Evolutionary conservation across 2,113 vertebrate species (phyloP).

Genomic region (Xerus inauris): DNA sequence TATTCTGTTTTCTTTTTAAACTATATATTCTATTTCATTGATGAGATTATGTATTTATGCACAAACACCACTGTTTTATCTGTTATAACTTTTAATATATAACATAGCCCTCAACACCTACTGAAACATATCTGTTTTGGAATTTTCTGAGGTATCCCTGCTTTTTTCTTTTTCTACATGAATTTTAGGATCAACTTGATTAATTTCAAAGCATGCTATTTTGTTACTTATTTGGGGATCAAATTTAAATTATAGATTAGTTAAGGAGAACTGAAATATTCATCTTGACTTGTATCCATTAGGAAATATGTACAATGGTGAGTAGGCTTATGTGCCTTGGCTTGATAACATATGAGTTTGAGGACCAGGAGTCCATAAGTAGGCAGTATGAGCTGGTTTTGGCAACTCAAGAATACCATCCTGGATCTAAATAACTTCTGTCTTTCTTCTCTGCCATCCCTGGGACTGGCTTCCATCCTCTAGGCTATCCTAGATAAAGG

Average conservation of each 20-base stretch:
- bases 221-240: neutral
- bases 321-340: neutral
- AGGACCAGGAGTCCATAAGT: neutral
- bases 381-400: neutral
- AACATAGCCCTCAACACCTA: neutral
- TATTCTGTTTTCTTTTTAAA: neutral
- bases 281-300: neutral
- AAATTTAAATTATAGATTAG: neutral
- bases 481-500: neutral
- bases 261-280: neutral
- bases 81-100: neutral
- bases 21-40: neutral
- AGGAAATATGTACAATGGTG: neutral
- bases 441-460: neutral
- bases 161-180: neutral
- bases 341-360: too few relatives aligned
- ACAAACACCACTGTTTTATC: neutral
- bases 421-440: neutral
- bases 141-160: neutral
- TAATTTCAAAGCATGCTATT: conserved; percentile 5
- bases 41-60: neutral
- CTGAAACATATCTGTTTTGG: neutral
- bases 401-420: neutral
- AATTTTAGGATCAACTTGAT: neutral
- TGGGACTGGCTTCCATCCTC: neutral